Conservation (phyloP, 2,113 vertebrate genomes). For the Lepus americanus region DNA sequence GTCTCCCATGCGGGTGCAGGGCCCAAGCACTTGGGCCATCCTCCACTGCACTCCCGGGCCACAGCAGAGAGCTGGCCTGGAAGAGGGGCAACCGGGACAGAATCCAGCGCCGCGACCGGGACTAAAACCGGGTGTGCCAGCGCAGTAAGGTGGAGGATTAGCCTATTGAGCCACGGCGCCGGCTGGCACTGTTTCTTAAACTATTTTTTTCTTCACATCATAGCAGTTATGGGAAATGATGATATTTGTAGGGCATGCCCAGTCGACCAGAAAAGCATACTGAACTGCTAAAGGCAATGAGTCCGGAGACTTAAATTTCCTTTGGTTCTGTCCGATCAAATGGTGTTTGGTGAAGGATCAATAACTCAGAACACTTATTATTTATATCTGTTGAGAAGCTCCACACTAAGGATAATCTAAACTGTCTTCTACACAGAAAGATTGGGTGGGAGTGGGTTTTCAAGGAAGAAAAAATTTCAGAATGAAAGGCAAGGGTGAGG, state of each 20-base stretch:
- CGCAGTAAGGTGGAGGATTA: no score
- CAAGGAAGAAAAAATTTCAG: background rate
- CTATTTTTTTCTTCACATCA: background rate
- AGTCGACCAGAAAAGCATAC: background rate
- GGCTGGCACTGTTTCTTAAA: background rate
- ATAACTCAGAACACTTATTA: fast-evolving
- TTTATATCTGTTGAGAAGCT: background rate
- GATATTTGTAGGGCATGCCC: background rate
- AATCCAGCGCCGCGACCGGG: no score
- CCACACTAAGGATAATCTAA: background rate
- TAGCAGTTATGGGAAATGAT: background rate
- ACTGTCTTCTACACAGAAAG: background rate
- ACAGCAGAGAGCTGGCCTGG: no score
- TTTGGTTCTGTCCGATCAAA: background rate
- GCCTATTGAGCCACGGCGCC: no score
- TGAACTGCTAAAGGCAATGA: background rate
- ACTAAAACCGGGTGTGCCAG: no score
- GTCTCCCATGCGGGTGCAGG: no score
- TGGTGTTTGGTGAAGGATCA: background rate
- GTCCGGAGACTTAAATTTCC: background rate
- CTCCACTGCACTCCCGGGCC: no score
- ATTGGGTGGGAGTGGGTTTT: no score
- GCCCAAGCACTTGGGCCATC: no score
- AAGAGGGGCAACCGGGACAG: no score
- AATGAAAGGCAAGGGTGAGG: background rate